These are phyloP conservation scores for Catostylus mosaicus DNA, from an alignment of 30 jellyfish, hydroid and myxozoan species.

Conservation along the genomic window DNA sequence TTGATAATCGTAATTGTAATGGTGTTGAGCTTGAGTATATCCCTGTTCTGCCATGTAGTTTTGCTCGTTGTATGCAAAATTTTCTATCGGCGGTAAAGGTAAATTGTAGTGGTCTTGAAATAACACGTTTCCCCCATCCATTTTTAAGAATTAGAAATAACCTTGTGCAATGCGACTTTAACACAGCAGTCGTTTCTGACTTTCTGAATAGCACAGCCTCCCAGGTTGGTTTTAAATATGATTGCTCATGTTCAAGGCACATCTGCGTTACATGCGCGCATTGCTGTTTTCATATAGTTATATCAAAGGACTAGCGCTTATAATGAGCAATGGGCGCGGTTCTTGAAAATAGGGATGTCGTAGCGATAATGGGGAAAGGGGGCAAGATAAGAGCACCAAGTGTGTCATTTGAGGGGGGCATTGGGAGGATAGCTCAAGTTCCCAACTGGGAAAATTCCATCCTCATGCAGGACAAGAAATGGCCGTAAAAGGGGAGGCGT, in stretches of 20 bases:
- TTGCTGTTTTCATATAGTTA: not conserved
- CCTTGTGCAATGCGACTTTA: not conserved
- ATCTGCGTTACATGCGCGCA: conserved; percentile 19
- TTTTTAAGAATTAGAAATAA: not conserved
- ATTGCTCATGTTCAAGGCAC: not conserved
- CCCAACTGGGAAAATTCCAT: too few species aligned
- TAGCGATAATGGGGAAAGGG: too few species aligned
- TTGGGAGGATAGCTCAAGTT: too few species aligned
- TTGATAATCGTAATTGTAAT: conserved; percentile 43
- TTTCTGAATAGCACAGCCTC: not conserved
- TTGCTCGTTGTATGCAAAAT: conserved; percentile 65
- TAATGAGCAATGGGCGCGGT: too few species aligned
- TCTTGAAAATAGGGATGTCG: too few species aligned
- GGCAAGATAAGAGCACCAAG: too few species aligned
- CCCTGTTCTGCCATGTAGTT: conserved; percentile 38
- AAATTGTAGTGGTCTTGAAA: conserved; percentile 71
- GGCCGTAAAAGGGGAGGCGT: too few species aligned
- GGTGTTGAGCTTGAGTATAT: conserved; percentile 12
- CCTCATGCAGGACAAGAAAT: too few species aligned
- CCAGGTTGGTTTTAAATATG: not conserved
- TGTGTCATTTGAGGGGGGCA: too few species aligned
- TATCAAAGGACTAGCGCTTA: too few species aligned
- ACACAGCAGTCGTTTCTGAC: not conserved
- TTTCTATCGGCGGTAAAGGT: conserved; percentile 79
- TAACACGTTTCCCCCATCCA: conserved; percentile 48